Base-by-base conservation (phyloP, 2,888 invertebrate genomes). In the Watsonalla binaria region DNA sequence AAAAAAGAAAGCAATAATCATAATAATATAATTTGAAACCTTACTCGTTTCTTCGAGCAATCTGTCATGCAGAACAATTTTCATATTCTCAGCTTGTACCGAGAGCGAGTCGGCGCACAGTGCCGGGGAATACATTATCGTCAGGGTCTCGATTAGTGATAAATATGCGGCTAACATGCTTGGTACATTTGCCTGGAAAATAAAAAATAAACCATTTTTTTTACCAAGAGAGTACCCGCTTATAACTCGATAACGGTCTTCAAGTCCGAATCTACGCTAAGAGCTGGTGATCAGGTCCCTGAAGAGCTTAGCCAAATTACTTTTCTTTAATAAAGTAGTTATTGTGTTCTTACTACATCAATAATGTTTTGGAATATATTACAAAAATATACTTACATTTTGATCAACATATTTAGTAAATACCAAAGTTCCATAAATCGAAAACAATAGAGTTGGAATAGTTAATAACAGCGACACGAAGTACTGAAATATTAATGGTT, bases 121-220 rank as follows among this genome's bases (percentile, higher is more conserved):
- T 0, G 60, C 58, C 6, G 63, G 63, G 0, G 55, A 47, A n/a
- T 60, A 62, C 8, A 60, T 53, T 7, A 61, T n/a, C 6, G 55
- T 35, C 15, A 63, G 24, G 5, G 57, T 46, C 15, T 63, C 55
- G 1, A 58, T 46, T 0, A 58, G 49, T 6, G 52, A 46, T 6
- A 57, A 45, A 13, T 55, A 61, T 1, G 50, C 55, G 0, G 51
- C 6, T n/a, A 6, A 33, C 33, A 53, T 51, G 5, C 34, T 24
- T 11, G 9, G n/a, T 0, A 46, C 6, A 24, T 14, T 34, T 15
- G 13, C 13, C 55, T 58, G 49, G 39, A 56, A 54, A 5, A 5
- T 42, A 9, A 8, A 13, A 14, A 54, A 47, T 59, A 59, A 57
- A 53, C 37, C 54, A 14, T 57, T 56, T 9, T 46, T 39, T 6